Percentiles rank a stretch among this genome's conserved stretches.
Conservation (phyloP, 2,797 vertebrate genomes). For the Macropus fuliginosus region DNA sequence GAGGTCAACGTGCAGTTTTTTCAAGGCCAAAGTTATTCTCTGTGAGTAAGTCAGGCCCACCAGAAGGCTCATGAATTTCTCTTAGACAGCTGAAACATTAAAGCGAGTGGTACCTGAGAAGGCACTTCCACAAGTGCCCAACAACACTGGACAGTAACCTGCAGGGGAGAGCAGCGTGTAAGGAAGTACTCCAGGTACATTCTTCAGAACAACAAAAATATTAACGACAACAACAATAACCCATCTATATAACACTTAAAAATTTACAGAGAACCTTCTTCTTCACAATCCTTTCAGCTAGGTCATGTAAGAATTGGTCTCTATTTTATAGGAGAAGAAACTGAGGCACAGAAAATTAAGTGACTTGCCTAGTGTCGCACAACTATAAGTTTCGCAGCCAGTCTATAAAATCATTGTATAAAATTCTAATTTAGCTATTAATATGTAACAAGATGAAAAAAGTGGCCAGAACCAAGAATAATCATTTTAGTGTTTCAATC, state of each 20-base stretch:
- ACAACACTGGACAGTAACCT: constrained; percentile 1
- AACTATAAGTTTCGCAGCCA: not conserved
- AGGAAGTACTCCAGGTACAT: not conserved
- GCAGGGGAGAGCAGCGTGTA: constrained; percentile 11
- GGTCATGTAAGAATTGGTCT: not conserved
- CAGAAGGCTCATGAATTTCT: not conserved
- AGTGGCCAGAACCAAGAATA: not conserved
- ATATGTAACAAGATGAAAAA: not conserved
- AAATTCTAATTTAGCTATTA: not conserved
- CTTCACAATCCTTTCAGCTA: not conserved
- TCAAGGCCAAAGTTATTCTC: not conserved
- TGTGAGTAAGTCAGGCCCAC: not conserved
- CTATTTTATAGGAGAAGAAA: not conserved
- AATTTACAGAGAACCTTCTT: not conserved
- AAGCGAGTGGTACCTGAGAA: not conserved
- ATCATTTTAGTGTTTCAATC: not conserved
- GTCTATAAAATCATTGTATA: not conserved
- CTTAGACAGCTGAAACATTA: not conserved
- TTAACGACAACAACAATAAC: not conserved
- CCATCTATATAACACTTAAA: not conserved
- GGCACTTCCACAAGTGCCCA: not conserved
- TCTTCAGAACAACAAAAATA: not conserved
- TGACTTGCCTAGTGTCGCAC: not conserved
- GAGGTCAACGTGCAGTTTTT: not conserved
- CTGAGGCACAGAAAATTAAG: not conserved